Conservation (phyloP, 2,888 invertebrate genomes). For the Mimumesa dahlbomi region DNA sequence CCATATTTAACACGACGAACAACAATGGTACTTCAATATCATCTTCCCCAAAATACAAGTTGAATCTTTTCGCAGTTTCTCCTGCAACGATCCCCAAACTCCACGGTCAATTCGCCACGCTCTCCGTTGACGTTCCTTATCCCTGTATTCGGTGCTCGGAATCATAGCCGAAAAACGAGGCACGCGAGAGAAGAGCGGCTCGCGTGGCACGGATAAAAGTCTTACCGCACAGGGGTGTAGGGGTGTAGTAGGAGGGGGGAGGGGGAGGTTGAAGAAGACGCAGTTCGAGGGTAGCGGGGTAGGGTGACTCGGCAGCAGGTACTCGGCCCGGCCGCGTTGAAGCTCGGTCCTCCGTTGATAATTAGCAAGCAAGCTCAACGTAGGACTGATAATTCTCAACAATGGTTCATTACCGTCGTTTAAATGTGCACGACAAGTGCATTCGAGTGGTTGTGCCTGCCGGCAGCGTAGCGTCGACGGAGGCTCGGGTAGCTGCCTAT, state of each 20-base stretch:
- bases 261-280: conserved; percentile 23
- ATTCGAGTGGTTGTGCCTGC: conserved; percentile 73
- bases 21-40: too few species aligned
- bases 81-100: background rate
- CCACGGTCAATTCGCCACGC: background rate
- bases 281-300: conserved; percentile 4
- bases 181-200: conserved; percentile 20
- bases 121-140: background rate
- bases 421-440: conserved; percentile 78
- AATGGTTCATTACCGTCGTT: conserved; percentile 77
- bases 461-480: conserved; percentile 42
- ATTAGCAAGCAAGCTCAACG: conserved; percentile 59
- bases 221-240: conserved; percentile 33
- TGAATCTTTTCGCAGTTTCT: too few species aligned
- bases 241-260: too few species aligned
- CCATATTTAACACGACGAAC: too few species aligned
- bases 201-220: conserved; percentile 48
- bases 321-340: conserved; percentile 32
- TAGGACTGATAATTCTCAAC: conserved; percentile 77
- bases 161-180: background rate
- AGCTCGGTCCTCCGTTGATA: conserved; percentile 57
- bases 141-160: background rate
- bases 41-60: too few species aligned
- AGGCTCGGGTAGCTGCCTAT: conserved; percentile 65
- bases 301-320: conserved; percentile 8